Evolutionary conservation across 2,888 invertebrate species (phyloP).

Genomic region (Scelioninae gen. 1): DNA sequence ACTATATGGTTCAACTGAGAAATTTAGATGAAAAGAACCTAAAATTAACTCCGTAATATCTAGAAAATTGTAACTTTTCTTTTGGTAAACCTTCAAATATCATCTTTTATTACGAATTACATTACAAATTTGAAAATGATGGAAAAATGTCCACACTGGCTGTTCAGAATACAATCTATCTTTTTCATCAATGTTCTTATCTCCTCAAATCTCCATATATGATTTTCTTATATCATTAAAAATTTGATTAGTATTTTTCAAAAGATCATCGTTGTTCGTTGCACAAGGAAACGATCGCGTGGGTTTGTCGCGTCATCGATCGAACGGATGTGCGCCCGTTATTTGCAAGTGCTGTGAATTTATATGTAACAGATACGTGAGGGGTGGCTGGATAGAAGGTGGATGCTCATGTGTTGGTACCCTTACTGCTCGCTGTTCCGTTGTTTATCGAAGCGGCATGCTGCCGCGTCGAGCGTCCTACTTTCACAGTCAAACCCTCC

Average conservation of each 20-base stretch:
- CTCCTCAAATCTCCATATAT: too few species aligned
- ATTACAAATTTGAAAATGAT: too few species aligned
- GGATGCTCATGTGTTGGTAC: constrained; percentile 63
- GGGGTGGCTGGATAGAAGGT: constrained; percentile 62
- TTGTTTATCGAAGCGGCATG: constrained; percentile 78
- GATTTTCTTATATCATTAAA: not conserved
- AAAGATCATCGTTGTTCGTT: constrained; percentile 24
- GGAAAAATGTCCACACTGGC: too few species aligned
- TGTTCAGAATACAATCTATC: too few species aligned
- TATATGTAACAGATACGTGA: constrained; percentile 76
- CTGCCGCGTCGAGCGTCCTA: constrained; percentile 73
- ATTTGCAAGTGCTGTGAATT: constrained; percentile 80
- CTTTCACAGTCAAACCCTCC: constrained; percentile 67
- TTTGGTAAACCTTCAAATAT: too few species aligned
- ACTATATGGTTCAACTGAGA: too few species aligned
- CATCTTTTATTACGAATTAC: too few species aligned
- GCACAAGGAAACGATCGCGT: constrained; percentile 56
- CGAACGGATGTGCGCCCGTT: constrained; percentile 77
- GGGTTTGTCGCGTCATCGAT: constrained; percentile 75
- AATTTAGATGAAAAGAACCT: too few species aligned
- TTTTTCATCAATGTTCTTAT: too few species aligned
- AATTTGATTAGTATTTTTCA: constrained; percentile 3
- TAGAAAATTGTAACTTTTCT: too few species aligned
- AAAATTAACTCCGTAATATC: too few species aligned
- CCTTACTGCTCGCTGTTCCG: constrained; percentile 75